These are phyloP conservation scores for Spodoptera littoralis DNA, from an alignment of 2,888 invertebrate species.

Conservation along the genomic window DNA sequence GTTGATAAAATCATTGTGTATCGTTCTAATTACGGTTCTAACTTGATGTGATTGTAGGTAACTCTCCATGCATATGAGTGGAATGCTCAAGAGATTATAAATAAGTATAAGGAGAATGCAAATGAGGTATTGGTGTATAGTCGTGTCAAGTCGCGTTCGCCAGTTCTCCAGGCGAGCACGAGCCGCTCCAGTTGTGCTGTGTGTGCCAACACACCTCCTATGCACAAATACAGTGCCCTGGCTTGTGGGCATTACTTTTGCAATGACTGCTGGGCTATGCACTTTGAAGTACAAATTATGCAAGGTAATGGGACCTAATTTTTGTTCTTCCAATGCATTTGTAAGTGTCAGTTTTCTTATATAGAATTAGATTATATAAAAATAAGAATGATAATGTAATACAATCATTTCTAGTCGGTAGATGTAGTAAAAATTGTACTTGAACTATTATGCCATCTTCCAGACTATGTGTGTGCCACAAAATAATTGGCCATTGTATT, in stretches of 20 bases:
- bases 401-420: not conserved
- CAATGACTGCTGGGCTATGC: constrained; percentile 98
- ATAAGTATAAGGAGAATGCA: constrained; percentile 94
- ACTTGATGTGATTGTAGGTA: constrained; percentile 84
- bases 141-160: constrained; percentile 80
- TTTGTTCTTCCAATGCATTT: not conserved
- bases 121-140: constrained; percentile 89
- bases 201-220: constrained; percentile 91
- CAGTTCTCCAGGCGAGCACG: constrained; percentile 69
- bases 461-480: too few relatives aligned
- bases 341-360: too few relatives aligned
- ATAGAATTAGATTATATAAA: too few relatives aligned
- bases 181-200: constrained; percentile 91
- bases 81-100: constrained; percentile 94
- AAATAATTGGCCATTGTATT: too few relatives aligned
- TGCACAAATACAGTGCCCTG: constrained; percentile 93
- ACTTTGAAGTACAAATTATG: constrained; percentile 98
- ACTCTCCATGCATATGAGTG: constrained; percentile 97
- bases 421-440: too few relatives aligned
- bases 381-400: too few relatives aligned
- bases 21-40: too few relatives aligned
- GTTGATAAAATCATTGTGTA: not conserved
- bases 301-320: constrained; percentile 89
- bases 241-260: constrained; percentile 98
- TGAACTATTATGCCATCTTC: too few relatives aligned